Conservation (phyloP, 2,888 invertebrate species). For the Acanthosepion lycidas region DNA sequence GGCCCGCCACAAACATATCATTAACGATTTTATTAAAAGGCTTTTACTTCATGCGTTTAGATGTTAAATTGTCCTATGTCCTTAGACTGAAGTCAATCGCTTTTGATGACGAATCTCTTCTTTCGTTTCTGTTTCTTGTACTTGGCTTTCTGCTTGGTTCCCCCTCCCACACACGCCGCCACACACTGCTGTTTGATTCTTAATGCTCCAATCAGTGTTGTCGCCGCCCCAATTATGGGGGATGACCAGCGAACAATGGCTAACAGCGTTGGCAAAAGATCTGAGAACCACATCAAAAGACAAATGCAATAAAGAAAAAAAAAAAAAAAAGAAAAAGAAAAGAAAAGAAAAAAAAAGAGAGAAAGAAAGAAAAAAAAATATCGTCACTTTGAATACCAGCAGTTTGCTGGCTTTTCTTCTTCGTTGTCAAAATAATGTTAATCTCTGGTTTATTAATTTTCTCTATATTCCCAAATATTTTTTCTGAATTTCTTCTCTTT, state of each 20-base stretch:
- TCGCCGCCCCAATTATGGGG: no score
- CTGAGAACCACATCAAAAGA: background rate
- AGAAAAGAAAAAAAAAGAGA: background rate
- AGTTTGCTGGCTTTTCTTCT: no score
- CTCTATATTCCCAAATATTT: no score
- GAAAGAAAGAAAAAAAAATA: no score
- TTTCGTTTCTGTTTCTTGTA: background rate
- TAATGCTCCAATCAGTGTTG: background rate
- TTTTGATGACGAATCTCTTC: background rate
- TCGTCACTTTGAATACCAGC: no score
- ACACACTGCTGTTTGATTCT: background rate
- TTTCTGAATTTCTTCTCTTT: no score
- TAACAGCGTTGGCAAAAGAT: background rate
- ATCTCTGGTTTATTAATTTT: no score
- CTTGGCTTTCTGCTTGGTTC: background rate
- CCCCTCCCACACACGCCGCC: background rate
- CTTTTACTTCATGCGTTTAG: background rate
- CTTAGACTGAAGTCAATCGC: background rate
- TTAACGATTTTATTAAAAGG: slow-evolving; percentile 22
- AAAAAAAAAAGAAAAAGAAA: background rate
- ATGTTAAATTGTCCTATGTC: background rate
- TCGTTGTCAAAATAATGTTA: no score
- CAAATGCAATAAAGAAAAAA: background rate
- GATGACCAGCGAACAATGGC: background rate
- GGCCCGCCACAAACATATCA: background rate